Percentiles rank a stretch among this genome's conserved stretches.
phyloP scores from a whole-genome alignment of 2,113 vertebrate genomes.

The Ammodramus savannarum region DNA sequence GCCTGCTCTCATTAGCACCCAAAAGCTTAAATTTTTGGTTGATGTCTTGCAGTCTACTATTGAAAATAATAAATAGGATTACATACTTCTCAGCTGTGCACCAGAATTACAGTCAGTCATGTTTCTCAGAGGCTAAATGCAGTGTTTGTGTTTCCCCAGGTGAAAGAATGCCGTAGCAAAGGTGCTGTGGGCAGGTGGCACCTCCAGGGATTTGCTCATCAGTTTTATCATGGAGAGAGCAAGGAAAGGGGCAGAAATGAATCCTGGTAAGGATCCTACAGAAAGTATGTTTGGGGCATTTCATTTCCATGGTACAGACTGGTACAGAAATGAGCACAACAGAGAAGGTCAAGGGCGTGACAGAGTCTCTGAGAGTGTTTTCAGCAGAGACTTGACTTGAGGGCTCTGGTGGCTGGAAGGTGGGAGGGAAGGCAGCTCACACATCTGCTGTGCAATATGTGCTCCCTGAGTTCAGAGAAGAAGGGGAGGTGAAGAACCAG shows the following conservation, averaged over 20 bases:
- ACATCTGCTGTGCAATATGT: neutral
- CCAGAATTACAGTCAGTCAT: neutral
- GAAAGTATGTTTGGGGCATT: neutral
- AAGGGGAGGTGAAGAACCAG: neutral
- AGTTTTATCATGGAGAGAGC: neutral
- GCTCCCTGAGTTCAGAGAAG: neutral
- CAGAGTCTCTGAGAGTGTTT: neutral
- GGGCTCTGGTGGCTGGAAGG: neutral
- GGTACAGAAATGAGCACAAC: neutral
- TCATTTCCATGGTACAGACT: neutral
- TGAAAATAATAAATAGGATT: neutral
- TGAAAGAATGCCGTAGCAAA: accelerated
- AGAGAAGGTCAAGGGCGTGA: neutral
- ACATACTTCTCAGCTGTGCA: neutral
- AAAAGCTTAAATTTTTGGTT: neutral
- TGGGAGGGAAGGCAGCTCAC: neutral
- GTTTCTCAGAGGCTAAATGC: neutral
- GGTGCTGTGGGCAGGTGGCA: neutral
- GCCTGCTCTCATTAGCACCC: neutral
- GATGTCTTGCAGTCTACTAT: neutral
- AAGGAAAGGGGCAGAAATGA: neutral
- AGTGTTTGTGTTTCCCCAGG: neutral
- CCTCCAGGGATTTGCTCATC: neutral
- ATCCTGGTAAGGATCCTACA: neutral
- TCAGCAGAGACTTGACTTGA: neutral